Conservation (phyloP, 1,140 invertebrate genomes). For the Trichonephila clavata region DNA sequence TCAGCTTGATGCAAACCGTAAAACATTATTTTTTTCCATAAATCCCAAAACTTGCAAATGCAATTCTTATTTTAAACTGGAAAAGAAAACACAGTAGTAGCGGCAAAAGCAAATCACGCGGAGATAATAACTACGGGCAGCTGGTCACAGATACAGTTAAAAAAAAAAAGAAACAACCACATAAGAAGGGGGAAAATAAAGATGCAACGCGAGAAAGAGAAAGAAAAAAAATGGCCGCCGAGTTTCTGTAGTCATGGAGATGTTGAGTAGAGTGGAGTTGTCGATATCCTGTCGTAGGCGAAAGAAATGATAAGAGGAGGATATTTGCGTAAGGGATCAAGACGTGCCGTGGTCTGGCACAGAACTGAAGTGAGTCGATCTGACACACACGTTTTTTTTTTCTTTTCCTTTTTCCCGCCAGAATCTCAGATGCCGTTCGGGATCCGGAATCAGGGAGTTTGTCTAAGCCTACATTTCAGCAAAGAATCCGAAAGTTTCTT, state of each 20-base stretch:
- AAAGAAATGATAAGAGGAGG: conserved; percentile 70
- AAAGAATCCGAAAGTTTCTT: conserved; percentile 47
- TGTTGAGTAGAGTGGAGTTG: conserved; percentile 69
- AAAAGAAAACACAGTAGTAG: neutral
- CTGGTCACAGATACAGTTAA: conserved; percentile 48
- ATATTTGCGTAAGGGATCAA: conserved; percentile 73
- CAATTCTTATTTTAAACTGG: neutral
- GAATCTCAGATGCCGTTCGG: conserved; percentile 43
- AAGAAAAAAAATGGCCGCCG: conserved; percentile 36
- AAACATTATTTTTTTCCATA: neutral
- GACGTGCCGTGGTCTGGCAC: conserved; percentile 36
- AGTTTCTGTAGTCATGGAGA: conserved; percentile 73
- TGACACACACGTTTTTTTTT: conserved; percentile 43
- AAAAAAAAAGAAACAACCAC: neutral
- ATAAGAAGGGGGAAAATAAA: conserved; percentile 3
- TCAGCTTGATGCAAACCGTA: neutral
- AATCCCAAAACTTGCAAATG: neutral
- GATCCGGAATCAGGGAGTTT: conserved; percentile 31
- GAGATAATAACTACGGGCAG: conserved; percentile 62
- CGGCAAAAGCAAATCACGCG: conserved; percentile 28
- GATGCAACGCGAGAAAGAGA: neutral
- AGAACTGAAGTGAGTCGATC: conserved; percentile 41
- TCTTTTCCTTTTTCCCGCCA: conserved; percentile 20
- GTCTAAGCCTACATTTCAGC: conserved; percentile 32
- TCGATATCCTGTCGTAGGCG: conserved; percentile 68